phyloP scores from a whole-genome alignment of 2,113 vertebrate species.

The Gallinago media region DNA sequence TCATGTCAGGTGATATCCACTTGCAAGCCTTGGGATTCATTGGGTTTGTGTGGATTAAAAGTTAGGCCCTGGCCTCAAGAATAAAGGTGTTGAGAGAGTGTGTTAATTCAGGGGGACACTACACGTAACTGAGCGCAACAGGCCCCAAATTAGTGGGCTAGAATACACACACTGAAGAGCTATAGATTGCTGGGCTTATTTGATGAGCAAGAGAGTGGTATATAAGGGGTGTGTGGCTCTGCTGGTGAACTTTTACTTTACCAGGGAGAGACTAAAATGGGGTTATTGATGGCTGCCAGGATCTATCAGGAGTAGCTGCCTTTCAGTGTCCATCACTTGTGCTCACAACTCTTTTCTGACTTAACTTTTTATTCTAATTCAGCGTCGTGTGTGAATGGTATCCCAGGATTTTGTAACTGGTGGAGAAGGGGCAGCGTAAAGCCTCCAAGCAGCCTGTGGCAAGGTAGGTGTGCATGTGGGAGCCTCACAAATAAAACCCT shows the following conservation, averaged over 20 bases:
- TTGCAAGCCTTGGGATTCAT: not conserved
- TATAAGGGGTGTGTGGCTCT: not conserved
- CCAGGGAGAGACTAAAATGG: not conserved
- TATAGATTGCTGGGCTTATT: not conserved
- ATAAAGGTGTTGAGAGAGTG: not conserved
- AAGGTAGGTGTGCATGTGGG: not conserved
- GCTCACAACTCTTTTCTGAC: not conserved
- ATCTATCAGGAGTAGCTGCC: not conserved
- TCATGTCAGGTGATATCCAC: not conserved
- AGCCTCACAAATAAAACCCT: not conserved
- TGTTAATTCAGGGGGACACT: not conserved
- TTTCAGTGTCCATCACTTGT: not conserved
- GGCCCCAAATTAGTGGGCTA: not conserved
- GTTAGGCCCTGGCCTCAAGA: not conserved
- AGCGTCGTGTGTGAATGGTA: fast-evolving
- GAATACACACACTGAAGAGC: fast-evolving
- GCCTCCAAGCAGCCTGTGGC: not conserved
- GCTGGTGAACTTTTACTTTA: not conserved
- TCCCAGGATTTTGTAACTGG: not conserved
- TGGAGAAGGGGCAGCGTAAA: not conserved
- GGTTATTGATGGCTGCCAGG: not conserved
- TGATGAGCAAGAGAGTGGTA: not conserved
- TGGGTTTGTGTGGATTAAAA: not conserved
- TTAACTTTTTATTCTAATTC: not conserved
- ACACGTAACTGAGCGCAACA: fast-evolving